These are phyloP conservation scores for Megalopta genalis DNA, from an alignment of 1,140 invertebrate species.

Conservation along the genomic window DNA sequence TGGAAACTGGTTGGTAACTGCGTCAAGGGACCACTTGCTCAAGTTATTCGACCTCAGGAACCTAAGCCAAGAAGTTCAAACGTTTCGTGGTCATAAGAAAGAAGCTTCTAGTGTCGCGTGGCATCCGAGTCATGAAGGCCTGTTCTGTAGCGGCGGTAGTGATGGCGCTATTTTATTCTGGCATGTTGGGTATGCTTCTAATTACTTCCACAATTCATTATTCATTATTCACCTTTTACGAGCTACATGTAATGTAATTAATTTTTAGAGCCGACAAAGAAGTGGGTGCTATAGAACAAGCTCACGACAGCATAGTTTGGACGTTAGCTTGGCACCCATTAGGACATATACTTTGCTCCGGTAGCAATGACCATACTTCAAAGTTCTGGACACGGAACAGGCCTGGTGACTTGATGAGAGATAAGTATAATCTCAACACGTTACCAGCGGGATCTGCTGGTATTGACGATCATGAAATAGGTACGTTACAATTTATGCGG, in stretches of 20 bases:
- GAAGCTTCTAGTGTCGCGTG: constrained; percentile 98
- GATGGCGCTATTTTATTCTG: constrained; percentile 99
- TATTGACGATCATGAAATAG: constrained; percentile 87
- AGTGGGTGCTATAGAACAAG: constrained; percentile 98
- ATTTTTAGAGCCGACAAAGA: constrained; percentile 94
- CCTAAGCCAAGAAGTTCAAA: constrained; percentile 95
- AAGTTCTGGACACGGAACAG: constrained; percentile 99
- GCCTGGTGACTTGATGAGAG: constrained; percentile 98
- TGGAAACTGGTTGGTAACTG: constrained; percentile 99
- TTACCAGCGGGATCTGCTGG: constrained; percentile 88
- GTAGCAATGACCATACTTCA: constrained; percentile 98
- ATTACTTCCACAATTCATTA: not conserved
- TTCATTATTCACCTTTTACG: not conserved
- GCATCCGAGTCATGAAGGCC: constrained; percentile 97
- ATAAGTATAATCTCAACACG: constrained; percentile 98
- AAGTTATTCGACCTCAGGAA: constrained; percentile 99
- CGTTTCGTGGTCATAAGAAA: constrained; percentile 98
- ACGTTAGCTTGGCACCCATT: constrained; percentile 99
- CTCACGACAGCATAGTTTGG: constrained; percentile 99
- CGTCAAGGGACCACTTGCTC: constrained; percentile 97
- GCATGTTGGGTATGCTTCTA: constrained; percentile 92
- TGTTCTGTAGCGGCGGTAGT: constrained; percentile 98
- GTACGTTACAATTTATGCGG: constrained; percentile 66
- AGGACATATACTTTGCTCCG: constrained; percentile 98
- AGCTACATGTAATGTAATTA: not conserved